Percentiles rank a stretch among this genome's conserved stretches.
These are phyloP conservation scores for Drosophila anomelani DNA, from an alignment of 2,888 invertebrate genomes.

Conservation along the genomic window DNA sequence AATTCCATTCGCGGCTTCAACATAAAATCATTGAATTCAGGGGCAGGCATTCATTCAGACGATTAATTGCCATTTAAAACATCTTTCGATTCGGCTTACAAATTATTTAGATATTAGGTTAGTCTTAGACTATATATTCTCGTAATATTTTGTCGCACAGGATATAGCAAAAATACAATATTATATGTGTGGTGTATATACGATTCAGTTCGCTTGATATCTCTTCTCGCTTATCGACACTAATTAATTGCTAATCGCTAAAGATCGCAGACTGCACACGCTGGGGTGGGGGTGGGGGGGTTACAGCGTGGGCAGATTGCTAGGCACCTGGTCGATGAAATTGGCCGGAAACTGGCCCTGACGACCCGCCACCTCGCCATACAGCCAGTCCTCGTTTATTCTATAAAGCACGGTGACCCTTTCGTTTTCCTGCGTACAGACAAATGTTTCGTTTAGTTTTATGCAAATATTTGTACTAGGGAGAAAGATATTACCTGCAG, in stretches of 20 bases:
- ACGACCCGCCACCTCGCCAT: slow-evolving; percentile 88
- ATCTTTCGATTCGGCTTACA: slow-evolving; percentile 21
- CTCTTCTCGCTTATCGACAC: slow-evolving; percentile 38
- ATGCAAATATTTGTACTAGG: fast-evolving
- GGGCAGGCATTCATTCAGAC: slow-evolving; percentile 16
- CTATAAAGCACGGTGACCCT: slow-evolving; percentile 88
- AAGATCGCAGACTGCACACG: slow-evolving; percentile 5
- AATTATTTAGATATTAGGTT: slow-evolving; percentile 2
- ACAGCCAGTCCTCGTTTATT: slow-evolving; percentile 92
- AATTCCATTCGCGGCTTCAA: slow-evolving; percentile 13
- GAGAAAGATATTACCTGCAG: slow-evolving; percentile 85
- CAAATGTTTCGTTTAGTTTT: not conserved
- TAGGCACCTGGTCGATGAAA: slow-evolving; percentile 88
- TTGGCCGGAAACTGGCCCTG: slow-evolving; percentile 92
- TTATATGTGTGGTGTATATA: slow-evolving; percentile 43
- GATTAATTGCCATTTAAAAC: slow-evolving; percentile 28
- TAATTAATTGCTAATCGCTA: slow-evolving; percentile 37
- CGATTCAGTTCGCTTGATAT: slow-evolving; percentile 66
- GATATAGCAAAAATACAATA: slow-evolving; percentile 50
- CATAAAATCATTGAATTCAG: slow-evolving; percentile 26
- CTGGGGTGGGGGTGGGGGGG: not conserved
- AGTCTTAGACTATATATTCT: slow-evolving; percentile 36
- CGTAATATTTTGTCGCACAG: slow-evolving; percentile 31
- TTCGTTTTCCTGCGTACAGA: slow-evolving; percentile 86
- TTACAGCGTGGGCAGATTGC: slow-evolving; percentile 83